Evolutionary conservation across 64 coral and sea anemone species (phyloP).

Genomic region (Porites australiensis): DNA sequence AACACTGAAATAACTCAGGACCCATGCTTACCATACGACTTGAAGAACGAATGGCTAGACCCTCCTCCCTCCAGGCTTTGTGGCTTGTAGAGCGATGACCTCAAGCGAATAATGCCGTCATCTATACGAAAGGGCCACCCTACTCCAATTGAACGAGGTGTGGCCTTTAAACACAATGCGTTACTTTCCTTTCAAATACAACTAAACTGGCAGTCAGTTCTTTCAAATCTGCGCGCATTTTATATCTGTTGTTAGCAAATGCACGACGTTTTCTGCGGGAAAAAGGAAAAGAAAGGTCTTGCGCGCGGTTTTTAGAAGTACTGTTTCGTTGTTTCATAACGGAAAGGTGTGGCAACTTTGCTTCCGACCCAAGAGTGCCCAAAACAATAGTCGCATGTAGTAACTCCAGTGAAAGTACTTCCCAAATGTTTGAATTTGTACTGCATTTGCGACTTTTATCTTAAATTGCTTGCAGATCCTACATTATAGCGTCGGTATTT

Average conservation of each 20-base stretch:
- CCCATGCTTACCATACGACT: too few relatives aligned
- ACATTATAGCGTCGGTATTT: background rate
- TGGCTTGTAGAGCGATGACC: too few relatives aligned
- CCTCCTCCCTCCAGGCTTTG: too few relatives aligned
- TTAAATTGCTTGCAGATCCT: background rate
- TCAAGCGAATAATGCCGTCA: too few relatives aligned
- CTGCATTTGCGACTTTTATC: constrained; percentile 48
- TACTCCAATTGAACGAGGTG: too few relatives aligned
- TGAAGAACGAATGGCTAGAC: too few relatives aligned
- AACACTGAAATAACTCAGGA: too few relatives aligned
- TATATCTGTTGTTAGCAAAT: background rate
- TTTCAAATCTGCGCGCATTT: too few relatives aligned
- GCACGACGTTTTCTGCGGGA: constrained; percentile 7
- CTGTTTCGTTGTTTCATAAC: background rate
- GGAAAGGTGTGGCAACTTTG: background rate
- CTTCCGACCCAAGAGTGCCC: background rate
- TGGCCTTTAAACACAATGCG: too few relatives aligned
- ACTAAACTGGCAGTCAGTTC: too few relatives aligned
- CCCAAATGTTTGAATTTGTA: background rate
- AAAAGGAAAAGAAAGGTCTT: background rate
- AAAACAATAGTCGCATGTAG: background rate
- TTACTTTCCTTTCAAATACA: too few relatives aligned
- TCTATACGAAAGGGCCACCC: too few relatives aligned
- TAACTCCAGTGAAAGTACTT: constrained; percentile 20
- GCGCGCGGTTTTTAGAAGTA: background rate